A percentile compares a stretch with the other conserved stretches of the same genome.
Conservation (phyloP, 2,113 vertebrate genomes). For the Myocastor coypus region DNA sequence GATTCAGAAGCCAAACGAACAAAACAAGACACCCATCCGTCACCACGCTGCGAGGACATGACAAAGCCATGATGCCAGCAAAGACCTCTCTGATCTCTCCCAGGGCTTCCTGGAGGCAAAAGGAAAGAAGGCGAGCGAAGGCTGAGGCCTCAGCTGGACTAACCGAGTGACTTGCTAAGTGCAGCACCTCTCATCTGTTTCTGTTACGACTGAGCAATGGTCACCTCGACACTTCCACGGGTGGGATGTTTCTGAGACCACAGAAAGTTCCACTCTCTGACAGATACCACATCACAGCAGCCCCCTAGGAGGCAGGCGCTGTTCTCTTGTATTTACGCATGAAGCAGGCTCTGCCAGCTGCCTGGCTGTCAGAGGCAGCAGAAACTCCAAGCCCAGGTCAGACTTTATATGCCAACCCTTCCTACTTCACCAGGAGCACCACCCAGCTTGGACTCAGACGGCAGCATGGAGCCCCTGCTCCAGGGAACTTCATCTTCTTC, state of each 20-base stretch:
- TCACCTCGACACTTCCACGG: neutral
- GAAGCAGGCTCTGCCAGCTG: neutral
- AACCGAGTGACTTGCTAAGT: neutral
- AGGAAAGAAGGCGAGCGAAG: neutral
- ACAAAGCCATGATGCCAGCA: neutral
- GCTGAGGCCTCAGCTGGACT: too few relatives aligned
- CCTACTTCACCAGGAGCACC: neutral
- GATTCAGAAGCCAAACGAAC: neutral
- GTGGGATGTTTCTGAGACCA: neutral
- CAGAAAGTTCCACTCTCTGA: neutral
- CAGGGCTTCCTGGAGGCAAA: neutral
- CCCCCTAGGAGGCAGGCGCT: neutral
- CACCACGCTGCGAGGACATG: neutral
- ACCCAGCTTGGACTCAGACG: neutral
- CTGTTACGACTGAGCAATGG: neutral
- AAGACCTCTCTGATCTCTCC: neutral
- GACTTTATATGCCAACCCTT: neutral
- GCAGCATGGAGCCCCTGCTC: neutral
- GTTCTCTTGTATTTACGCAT: neutral
- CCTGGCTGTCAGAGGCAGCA: neutral
- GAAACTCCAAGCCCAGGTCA: neutral
- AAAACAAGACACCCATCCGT: neutral
- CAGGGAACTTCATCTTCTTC: neutral
- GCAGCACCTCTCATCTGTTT: neutral
- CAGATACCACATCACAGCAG: neutral